Percentiles rank a stretch among this genome's conserved stretches.
phyloP scores from a whole-genome alignment of 2,113 vertebrate genomes.

The Psilopsiagon aurifrons region DNA sequence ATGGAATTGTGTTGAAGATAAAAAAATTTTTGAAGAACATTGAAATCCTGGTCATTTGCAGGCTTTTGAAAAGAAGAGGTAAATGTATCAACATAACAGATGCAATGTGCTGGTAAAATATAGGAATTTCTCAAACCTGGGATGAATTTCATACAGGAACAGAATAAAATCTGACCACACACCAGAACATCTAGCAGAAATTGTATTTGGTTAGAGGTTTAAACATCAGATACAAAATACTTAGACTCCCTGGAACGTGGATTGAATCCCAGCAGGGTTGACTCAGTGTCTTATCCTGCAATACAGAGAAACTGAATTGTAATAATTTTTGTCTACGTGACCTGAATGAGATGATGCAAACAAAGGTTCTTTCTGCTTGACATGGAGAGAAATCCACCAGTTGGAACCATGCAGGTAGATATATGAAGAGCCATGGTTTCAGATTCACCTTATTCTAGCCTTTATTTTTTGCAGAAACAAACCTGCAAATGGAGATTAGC shows the following conservation, averaged over 20 bases:
- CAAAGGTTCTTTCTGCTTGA: background rate
- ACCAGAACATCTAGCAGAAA: background rate
- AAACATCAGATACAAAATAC: conserved; percentile 32
- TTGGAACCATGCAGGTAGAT: background rate
- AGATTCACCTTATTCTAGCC: background rate
- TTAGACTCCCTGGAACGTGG: conserved; percentile 3
- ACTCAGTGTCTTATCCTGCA: conserved; percentile 45
- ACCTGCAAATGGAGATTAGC: background rate
- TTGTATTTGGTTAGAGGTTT: conserved; percentile 38
- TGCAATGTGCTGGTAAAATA: background rate
- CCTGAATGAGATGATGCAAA: background rate
- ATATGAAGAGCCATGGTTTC: background rate
- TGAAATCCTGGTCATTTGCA: background rate
- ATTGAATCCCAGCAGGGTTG: conserved; percentile 42
- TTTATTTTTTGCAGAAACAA: background rate
- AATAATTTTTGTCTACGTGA: background rate
- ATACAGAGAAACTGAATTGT: conserved; percentile 31
- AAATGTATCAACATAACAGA: conserved; percentile 9
- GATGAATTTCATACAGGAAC: conserved; percentile 17
- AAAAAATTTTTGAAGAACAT: background rate
- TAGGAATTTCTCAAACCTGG: background rate
- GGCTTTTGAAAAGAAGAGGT: background rate
- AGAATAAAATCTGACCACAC: background rate
- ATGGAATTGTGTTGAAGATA: background rate
- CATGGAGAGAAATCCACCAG: background rate